Conservation (phyloP, 1,140 invertebrate species). For the Phymastichus coffea region DNA sequence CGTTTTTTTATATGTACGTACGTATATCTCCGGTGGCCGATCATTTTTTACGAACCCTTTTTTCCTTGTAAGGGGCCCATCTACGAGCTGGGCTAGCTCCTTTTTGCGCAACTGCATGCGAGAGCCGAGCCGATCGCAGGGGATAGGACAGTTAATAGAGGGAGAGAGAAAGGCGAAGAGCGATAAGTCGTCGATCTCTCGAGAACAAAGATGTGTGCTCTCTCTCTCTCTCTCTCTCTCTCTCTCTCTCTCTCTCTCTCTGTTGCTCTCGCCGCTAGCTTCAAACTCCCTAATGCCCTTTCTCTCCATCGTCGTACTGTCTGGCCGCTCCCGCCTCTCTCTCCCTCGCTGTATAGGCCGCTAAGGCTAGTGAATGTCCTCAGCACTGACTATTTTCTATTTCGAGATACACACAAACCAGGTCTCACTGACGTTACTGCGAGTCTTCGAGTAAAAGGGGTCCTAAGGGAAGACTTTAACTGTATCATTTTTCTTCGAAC, state of each 20-base stretch:
- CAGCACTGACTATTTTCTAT: conserved; percentile 22
- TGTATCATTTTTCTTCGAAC: too few species aligned
- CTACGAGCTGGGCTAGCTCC: not conserved
- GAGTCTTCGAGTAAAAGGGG: too few species aligned
- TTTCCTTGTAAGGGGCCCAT: conserved; percentile 27
- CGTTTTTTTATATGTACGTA: too few species aligned
- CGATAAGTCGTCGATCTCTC: conserved; percentile 29
- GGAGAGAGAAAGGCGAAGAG: conserved; percentile 27
- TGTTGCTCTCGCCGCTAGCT: not conserved
- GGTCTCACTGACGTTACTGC: too few species aligned
- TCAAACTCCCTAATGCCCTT: too few species aligned
- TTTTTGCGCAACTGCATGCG: conserved; percentile 7
- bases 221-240: conserved; percentile 8
- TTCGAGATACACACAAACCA: conserved; percentile 11
- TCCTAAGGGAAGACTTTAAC: too few species aligned
- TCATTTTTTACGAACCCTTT: conserved; percentile 51
- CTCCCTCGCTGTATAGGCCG: not conserved
- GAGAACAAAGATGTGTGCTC: not conserved
- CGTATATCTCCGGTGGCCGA: conserved; percentile 45
- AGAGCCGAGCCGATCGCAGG: not conserved
- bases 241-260: not conserved
- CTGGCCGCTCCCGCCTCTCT: not conserved
- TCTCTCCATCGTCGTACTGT: too few species aligned
- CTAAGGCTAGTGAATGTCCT: conserved; percentile 26
- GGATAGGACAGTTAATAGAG: conserved; percentile 19